Base-by-base conservation (phyloP, 2,797 vertebrate genomes). In the Vultur gryphus region DNA sequence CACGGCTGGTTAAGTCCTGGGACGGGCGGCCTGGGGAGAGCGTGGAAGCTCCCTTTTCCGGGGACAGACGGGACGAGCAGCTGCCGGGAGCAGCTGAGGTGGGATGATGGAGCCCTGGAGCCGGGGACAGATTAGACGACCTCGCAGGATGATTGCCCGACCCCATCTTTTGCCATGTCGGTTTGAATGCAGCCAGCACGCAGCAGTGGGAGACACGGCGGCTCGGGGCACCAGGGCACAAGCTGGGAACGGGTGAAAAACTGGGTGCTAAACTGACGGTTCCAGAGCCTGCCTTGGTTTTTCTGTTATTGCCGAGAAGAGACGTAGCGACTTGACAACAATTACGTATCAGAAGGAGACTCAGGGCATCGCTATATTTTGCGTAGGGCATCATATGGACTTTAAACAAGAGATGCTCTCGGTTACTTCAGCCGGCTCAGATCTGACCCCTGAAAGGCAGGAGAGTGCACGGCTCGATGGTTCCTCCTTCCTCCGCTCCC, bases 21-120 rank as follows among this genome's bases (percentile, higher is more conserved):
- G n/a, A 13, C 0, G 1, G 29, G 35, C 3, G 1, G 5, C 35
- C 16, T 3, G 17, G 62, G 39, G 6, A 29, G 12, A 11, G 37
- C 3, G 1, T 1, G 16, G n/a, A 5, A 41, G 0, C 13, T 8
- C n/a, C 10, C 43, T 57, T 1, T 24, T 6, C 23, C 2, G 0
- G 44, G 5, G 16, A 3, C 57, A 28, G 57, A 6, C 31, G 3
- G 76, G 13, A 5, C 2, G 7, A 51, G 43, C 51, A 25, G 51
- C 75, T 20, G 3, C 0, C 10, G 2, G 84, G 24, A 28, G 46
- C 19, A 6, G 41, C 1, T 7, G 0, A 3, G n/a, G 52, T 2
- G 66, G 20, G 11, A 1, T 0, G 12, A 2, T 2, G 25, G 69
- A 78, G 72, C 64, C 55, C 64, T 20, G 64, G 41, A 35, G 39